phyloP scores from a whole-genome alignment of 1,140 invertebrate species.

The Calliphora vicina region DNA sequence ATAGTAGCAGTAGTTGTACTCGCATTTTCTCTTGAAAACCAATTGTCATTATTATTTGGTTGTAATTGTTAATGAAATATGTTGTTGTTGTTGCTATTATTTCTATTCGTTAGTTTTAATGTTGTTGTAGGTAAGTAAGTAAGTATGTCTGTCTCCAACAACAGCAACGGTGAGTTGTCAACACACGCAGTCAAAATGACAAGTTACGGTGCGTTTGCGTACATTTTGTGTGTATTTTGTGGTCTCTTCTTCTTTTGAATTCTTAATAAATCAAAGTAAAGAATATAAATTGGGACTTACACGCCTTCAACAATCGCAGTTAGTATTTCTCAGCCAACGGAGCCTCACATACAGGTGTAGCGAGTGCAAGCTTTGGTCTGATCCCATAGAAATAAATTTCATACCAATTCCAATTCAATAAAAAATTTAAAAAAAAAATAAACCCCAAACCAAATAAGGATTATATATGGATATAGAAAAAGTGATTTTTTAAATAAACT shows the following conservation, averaged over 20 bases:
- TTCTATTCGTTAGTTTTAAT: neutral
- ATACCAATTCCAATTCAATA: neutral
- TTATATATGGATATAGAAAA: slow-evolving; percentile 32
- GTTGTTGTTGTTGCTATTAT: too few species aligned
- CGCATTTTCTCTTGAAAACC: slow-evolving; percentile 11
- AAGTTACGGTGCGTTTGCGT: slow-evolving; percentile 42
- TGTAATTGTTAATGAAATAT: too few species aligned
- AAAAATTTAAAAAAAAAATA: neutral
- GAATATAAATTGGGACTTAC: slow-evolving; percentile 63
- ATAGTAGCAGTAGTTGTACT: neutral
- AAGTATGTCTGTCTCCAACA: neutral
- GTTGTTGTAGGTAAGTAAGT: slow-evolving; percentile 20
- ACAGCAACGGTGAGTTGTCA: slow-evolving; percentile 42
- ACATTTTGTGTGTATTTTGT: slow-evolving; percentile 37
- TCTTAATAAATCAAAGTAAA: slow-evolving; percentile 64
- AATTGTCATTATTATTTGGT: slow-evolving; percentile 15
- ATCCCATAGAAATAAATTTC: slow-evolving; percentile 18
- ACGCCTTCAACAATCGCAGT: slow-evolving; percentile 54
- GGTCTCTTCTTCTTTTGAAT: slow-evolving; percentile 55
- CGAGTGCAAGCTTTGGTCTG: slow-evolving; percentile 62
- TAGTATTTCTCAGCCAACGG: slow-evolving; percentile 62
- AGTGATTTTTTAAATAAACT: slow-evolving; percentile 8
- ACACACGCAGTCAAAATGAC: slow-evolving; percentile 37
- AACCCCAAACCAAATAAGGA: slow-evolving; percentile 24
- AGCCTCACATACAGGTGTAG: slow-evolving; percentile 60